Conservation (phyloP, 2,797 vertebrate genomes). For the Macropodus opercularis region DNA sequence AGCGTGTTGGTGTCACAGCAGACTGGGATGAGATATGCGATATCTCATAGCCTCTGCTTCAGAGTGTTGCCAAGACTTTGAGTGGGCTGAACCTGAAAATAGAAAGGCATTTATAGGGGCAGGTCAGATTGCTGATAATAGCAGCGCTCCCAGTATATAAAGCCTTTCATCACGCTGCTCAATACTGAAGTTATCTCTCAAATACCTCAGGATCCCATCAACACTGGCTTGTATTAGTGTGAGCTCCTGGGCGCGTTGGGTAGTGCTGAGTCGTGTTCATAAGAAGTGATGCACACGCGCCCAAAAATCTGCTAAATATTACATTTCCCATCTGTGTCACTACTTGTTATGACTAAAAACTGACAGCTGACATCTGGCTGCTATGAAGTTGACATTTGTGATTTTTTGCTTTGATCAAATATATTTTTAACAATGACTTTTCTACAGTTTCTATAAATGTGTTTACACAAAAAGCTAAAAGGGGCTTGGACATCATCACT, state of each 20-base stretch:
- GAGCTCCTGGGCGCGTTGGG: not conserved
- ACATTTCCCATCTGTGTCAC: no score
- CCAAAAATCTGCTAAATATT: no score
- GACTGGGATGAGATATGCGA: conserved; percentile 59
- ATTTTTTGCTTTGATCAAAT: no score
- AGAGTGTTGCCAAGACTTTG: conserved; percentile 61
- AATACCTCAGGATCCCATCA: conserved; percentile 9
- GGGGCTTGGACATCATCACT: no score
- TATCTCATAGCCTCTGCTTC: conserved; percentile 60
- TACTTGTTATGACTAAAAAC: no score
- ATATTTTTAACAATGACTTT: no score
- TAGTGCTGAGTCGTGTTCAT: conserved; percentile 10
- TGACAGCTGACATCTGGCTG: no score
- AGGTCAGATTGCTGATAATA: conserved; percentile 69
- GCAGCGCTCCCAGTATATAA: conserved; percentile 52
- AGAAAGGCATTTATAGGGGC: conserved; percentile 56
- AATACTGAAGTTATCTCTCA: conserved; percentile 17
- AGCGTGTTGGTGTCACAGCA: conserved; percentile 61
- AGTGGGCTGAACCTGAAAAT: conserved; percentile 72
- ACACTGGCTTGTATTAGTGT: conserved; percentile 6
- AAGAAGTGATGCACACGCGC: no score
- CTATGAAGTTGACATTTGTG: no score
- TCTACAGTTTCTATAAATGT: no score
- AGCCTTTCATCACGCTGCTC: conserved; percentile 35
- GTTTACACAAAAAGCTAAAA: no score